Evolutionary conservation across 2,113 vertebrate species (phyloP), one percentile per base, ranked within the genome.

Genomic region (Ursus arctos): DNA sequence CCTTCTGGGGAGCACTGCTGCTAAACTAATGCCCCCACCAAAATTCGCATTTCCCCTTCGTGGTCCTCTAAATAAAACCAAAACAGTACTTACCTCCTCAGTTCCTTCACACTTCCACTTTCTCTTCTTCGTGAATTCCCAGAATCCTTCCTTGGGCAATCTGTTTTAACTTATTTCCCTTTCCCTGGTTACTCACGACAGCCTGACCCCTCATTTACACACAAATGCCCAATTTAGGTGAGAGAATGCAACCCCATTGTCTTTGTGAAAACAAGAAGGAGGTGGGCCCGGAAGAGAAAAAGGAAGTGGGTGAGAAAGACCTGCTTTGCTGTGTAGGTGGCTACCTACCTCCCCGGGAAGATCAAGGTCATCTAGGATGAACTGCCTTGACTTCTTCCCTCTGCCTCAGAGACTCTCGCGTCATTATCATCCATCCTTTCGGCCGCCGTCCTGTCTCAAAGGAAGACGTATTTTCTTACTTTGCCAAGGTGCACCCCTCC

Each of bases 401-500:
- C 72, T 9, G 67, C 79, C 57, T 81, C 79, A 33, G 94, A 96
- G 79, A 72, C 93, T 85, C 80, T 76, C 40, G 2, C 74, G 59
- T 80, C 74, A 31, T 88, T 33, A 87, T n/a, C 94, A 92, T 97
- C 95, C 94, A 90, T 96, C 94, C 94, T 94, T 89, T 51, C 82
- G 74, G 18, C 47, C 49, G 95, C 40, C 47, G 47, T 76, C 80
- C 40, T 76, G 83, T 95, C 95, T 98, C 94, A 7, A 85, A 93
- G 69, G 91, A 96, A 98, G 92, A 97, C 0, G 8, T 53, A 95
- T 94, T 72, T 93, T 84, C 89, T 84, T 71, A 82, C 90, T 96
- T 90, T 88, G 97, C 95, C 95, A 96, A 97, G 83, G 80, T 94
- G 90, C 63, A 82, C 76, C 95, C 77, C 31, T 97, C 95, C 95